Base-by-base conservation (phyloP, 2,113 vertebrate species). In the Herpetotheres cachinnans region DNA sequence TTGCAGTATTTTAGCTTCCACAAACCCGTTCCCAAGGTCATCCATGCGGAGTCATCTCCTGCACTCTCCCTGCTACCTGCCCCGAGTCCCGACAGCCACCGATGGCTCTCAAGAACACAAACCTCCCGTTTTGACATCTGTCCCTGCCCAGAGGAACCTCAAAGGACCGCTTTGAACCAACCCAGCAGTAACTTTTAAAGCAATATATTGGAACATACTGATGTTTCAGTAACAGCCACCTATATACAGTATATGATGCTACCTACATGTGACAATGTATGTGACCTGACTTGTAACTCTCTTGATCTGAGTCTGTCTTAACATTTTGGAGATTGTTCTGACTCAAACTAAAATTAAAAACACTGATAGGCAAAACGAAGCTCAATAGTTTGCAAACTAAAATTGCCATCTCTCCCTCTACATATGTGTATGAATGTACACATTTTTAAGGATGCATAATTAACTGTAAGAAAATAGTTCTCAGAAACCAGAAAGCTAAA, bases 311-410 rank as follows among this genome's bases (percentile, higher is more conserved):
- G 52, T 58, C 59, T 56, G 5, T 78, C 80, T 78, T 44, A 38
- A 63, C 29, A 56, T 76, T 78, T 69, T 65, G 25, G 52, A 93
- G 49, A 72, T 29, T 24, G 55, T 42, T 95, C 78, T 80, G 87
- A 91, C 81, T 89, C 91, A 80, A 83, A 76, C 49, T 65, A 82
- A 92, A 95, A 94, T 72, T n/a, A 61, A 93, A 85, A 90, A 61
- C 83, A 82, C 0, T 32, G 91, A 81, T 2, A 95, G 93, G 76
- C 83, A 93, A 91, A 95, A 79, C 0, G 1, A 93, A 91, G 69
- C 66, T 92, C 65, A 46, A 67, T 42, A 95, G 92, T 93, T 94
- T 96, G 96, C 95, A 97, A 95, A 95, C 79, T 82, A 34, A 82
- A 82, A 73, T 69, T 91, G 80, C 83, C 73, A 83, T 77, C 82